phyloP scores from a whole-genome alignment of 2,888 invertebrate genomes.

The Drosophila fulvimacula region DNA sequence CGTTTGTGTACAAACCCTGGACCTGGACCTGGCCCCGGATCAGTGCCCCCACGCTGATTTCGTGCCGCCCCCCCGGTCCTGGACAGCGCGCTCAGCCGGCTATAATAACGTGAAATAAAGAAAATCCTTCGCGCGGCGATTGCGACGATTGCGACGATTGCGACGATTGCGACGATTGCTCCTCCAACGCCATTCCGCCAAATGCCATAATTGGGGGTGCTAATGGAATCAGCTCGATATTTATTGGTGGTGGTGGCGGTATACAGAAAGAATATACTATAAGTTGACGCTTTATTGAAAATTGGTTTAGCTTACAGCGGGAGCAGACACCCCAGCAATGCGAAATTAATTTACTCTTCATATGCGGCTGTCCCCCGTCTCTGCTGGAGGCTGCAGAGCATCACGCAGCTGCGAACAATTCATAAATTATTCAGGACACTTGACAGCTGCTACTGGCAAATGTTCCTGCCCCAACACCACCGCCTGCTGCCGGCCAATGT shows the following conservation, averaged over 20 bases:
- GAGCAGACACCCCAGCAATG: conserved; percentile 16
- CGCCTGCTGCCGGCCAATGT: conserved; percentile 33
- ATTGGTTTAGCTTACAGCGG: conserved; percentile 14
- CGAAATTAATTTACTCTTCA: conserved; percentile 57
- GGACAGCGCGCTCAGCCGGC: conserved; percentile 21
- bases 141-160: conserved; percentile 54
- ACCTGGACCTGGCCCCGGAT: not conserved
- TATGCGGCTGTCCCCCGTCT: conserved; percentile 3
- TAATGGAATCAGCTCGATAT: conserved; percentile 16
- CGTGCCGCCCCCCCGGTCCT: not conserved
- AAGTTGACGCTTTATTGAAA: conserved; percentile 14
- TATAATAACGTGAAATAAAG: conserved; percentile 57
- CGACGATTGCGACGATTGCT: conserved; percentile 38
- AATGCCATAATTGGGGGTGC: conserved; percentile 43
- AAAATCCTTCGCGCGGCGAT: conserved; percentile 49
- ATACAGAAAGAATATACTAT: conserved; percentile 5
- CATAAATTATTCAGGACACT: conserved; percentile 74
- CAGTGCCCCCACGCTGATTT: not conserved
- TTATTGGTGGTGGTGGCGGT: conserved; percentile 10
- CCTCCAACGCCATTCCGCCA: conserved; percentile 2
- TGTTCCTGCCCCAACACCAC: conserved; percentile 26
- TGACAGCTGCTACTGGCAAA: conserved; percentile 73
- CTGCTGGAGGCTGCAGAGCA: not conserved
- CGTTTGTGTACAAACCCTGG: conserved; percentile 10
- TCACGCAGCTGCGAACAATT: conserved; percentile 59